Base-by-base conservation (phyloP, 1,140 invertebrate genomes). In the Stegodyphus mimosarum region DNA sequence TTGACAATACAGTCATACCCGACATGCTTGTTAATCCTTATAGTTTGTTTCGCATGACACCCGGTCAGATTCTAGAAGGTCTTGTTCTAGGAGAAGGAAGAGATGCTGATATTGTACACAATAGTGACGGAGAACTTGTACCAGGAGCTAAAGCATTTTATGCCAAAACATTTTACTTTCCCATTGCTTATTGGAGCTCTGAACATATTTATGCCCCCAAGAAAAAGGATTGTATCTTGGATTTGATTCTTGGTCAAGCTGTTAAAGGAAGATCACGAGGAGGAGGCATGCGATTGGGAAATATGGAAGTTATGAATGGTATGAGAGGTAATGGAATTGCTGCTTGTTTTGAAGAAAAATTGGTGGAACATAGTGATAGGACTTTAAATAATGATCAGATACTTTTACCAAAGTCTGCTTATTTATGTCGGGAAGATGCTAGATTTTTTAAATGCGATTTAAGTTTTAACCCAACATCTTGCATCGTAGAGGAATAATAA, bases 191-290 rank as follows among this genome's bases (percentile, higher is more conserved):
- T 50, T 80, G 10, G 52, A 73, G 79, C 51, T 55, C 6, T 9
- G 78, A 80, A 73, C 79, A 83, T 52, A 51, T 73, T 18, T 73
- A 81, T n/a, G 69, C 70, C 1, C 70, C 55, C 3, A n/a, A n/a
- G n/a, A n/a, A n/a, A n/a, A 17, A 6, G 1, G n/a, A 72, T n/a
- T 72, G 55, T 18, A 18, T 18, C 0, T 7, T 17, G 55, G 79
- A 81, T 11, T 51, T 17, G 15, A 49, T 64, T 51, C 15, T 52
- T 6, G 52, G 33, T 1, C 79, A 81, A 81, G 6, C 79, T 6
- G 55, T 81, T 0, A 81, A 81, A 64, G 79, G 79, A 17, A 69
- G 79, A 5, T 73, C 69, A 0, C 52, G 70, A 13, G 49, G 60
- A 17, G 70, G 79, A 0, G 79, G 79, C 51, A 81, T 81, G 79